phyloP scores from a whole-genome alignment of 2,888 invertebrate genomes.

The Sturmia bella region DNA sequence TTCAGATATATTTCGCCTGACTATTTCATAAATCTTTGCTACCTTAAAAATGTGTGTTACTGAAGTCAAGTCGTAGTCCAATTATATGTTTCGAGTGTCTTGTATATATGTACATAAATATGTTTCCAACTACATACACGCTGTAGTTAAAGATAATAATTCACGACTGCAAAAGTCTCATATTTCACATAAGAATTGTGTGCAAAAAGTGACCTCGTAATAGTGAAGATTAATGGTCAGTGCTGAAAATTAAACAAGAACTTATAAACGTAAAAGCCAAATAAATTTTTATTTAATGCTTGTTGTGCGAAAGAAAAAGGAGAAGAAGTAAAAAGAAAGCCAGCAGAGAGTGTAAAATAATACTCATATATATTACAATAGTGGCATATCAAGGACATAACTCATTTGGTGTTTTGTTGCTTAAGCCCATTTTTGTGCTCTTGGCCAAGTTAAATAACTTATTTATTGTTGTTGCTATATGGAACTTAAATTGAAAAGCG shows the following conservation, averaged over 20 bases:
- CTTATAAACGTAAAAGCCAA: slow-evolving; percentile 64
- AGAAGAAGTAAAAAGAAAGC: slow-evolving; percentile 16
- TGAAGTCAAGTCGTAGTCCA: slow-evolving; percentile 23
- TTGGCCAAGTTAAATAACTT: slow-evolving; percentile 27
- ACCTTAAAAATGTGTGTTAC: neutral
- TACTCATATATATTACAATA: slow-evolving; percentile 50
- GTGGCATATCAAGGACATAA: slow-evolving; percentile 58
- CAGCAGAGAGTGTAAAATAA: slow-evolving; percentile 24
- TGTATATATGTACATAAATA: slow-evolving; percentile 56
- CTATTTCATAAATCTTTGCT: slow-evolving; percentile 26
- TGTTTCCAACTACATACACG: slow-evolving; percentile 48
- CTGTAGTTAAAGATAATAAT: slow-evolving; percentile 63
- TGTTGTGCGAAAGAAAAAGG: neutral
- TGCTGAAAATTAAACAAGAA: slow-evolving; percentile 67
- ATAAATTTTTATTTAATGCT: slow-evolving; percentile 60
- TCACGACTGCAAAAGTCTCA: slow-evolving; percentile 62
- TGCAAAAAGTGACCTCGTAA: slow-evolving; percentile 64
- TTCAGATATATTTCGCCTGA: neutral
- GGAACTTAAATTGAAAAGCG: slow-evolving; percentile 26
- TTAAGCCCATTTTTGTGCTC: slow-evolving; percentile 8
- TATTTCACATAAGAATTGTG: slow-evolving; percentile 58
- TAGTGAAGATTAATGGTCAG: slow-evolving; percentile 68
- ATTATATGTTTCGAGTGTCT: slow-evolving; percentile 44
- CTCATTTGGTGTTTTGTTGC: slow-evolving; percentile 47
- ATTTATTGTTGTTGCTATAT: neutral